A percentile compares a stretch with the other conserved stretches of the same genome.
Evolutionary conservation across 2,113 vertebrate species (phyloP).

Genomic region (Lasiurus borealis): DNA sequence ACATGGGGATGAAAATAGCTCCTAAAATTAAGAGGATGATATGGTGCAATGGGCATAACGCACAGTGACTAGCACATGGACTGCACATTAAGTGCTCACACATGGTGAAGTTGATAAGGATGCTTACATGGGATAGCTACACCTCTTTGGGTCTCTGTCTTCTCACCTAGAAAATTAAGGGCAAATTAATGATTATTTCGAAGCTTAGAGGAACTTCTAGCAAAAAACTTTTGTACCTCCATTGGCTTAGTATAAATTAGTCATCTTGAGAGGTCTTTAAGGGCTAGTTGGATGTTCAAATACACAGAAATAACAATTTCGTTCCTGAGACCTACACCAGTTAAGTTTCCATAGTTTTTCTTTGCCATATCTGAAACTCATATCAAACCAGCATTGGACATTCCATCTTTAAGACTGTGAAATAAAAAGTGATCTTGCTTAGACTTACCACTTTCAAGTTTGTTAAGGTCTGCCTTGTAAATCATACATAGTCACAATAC

Average conservation of each 20-base stretch:
- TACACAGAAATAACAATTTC: background rate
- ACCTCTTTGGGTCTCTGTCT: background rate
- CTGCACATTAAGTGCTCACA: no score
- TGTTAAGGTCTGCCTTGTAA: background rate
- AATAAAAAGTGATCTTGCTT: slow-evolving; percentile 3
- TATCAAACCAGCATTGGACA: background rate
- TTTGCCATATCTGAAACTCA: background rate
- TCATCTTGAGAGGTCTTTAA: background rate
- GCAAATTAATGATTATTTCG: background rate
- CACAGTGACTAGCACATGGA: no score
- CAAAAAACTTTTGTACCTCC: background rate
- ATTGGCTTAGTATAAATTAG: background rate
- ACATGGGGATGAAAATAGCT: no score
- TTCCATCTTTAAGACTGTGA: background rate
- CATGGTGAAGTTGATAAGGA: no score
- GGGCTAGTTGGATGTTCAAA: background rate
- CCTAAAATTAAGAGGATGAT: no score
- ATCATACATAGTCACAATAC: background rate
- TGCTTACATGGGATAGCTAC: no score
- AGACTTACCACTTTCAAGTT: background rate
- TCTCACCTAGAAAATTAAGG: background rate
- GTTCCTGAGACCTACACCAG: background rate
- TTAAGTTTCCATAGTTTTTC: background rate
- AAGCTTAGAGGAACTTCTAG: background rate
- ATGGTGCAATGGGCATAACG: no score